Conservation (phyloP, 2,888 invertebrate genomes). For the Neelides folsomi region DNA sequence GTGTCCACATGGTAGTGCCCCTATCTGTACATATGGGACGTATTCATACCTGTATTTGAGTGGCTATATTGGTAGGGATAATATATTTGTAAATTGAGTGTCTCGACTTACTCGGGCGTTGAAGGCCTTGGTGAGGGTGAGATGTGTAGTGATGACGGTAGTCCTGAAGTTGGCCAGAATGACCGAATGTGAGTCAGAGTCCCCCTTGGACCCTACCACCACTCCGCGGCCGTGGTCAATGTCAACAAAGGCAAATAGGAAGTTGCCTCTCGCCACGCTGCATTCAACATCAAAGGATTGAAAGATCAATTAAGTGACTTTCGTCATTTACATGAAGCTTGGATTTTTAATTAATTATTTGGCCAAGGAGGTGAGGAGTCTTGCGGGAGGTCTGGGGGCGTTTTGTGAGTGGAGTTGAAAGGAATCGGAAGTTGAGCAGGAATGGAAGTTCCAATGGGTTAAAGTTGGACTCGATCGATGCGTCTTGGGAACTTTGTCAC, state of each 20-base stretch:
- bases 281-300: not conserved
- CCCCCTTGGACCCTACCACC: conserved; percentile 15
- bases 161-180: conserved; percentile 27
- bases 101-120: conserved; percentile 20
- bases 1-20: too few relatives aligned
- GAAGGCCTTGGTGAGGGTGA: conserved; percentile 26
- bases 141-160: conserved; percentile 20
- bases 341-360: not conserved
- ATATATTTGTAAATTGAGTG: too few relatives aligned
- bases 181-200: conserved; percentile 13
- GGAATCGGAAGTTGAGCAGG: too few relatives aligned
- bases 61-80: too few relatives aligned
- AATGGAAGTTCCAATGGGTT: too few relatives aligned
- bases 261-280: conserved; percentile 26
- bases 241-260: conserved; percentile 28
- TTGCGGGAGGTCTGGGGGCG: too few relatives aligned
- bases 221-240: conserved; percentile 29
- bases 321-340: not conserved
- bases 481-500: too few relatives aligned
- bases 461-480: too few relatives aligned
- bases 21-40: too few relatives aligned
- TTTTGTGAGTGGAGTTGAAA: too few relatives aligned
- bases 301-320: not conserved
- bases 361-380: too few relatives aligned
- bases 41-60: too few relatives aligned